Base-by-base conservation (phyloP, 2,113 vertebrate species). In the Tenrec ecaudatus region DNA sequence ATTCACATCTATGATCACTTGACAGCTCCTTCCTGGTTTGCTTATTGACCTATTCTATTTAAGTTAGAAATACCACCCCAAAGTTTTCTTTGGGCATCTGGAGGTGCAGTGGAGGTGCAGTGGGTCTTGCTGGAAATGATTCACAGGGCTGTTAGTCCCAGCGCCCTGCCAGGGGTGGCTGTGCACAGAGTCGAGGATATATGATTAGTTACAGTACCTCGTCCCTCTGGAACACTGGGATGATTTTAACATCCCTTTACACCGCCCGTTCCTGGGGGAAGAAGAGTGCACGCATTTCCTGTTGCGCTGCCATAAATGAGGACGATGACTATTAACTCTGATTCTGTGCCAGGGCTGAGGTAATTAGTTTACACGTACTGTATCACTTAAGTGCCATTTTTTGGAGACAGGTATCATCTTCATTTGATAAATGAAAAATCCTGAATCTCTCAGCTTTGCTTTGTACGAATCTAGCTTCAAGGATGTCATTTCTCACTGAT, bases 11-110 rank as follows among this genome's bases (percentile, higher is more conserved):
- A 20, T 91, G 58, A 23, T 75, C 78, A 88, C 89, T 77, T 95
- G 89, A 47, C 8, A 69, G 33, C 60, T 90, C 38, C 58, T 47
- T 85, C 88, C 31, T 60, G 75, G 80, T 87, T 20, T 85, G 60
- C 60, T 62, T 8, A 62, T 94, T 95, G 92, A 93, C 95, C 66
- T 93, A 85, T 84, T 96, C 64, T 86, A 90, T 16, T 88, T 88
- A 76, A 75, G 76, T 43, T 78, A 27, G 76, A 88, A 73, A 82
- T 77, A 82, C 12, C 82, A 53, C 47, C 47, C 75, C 25, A 60
- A 2, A 33, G 14, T 64, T 94, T 71, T 81, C 20, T 93, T 89
- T 93, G 82, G 33, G 38, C 38, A 85, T 2, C 19, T 33, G 33
- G 85, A 20, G 22, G 1, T 15, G 11, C 0, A 10, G 4, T 43